Evolutionary conservation across 2,888 invertebrate genomes (phyloP).

Genomic region (Catocala nupta): DNA sequence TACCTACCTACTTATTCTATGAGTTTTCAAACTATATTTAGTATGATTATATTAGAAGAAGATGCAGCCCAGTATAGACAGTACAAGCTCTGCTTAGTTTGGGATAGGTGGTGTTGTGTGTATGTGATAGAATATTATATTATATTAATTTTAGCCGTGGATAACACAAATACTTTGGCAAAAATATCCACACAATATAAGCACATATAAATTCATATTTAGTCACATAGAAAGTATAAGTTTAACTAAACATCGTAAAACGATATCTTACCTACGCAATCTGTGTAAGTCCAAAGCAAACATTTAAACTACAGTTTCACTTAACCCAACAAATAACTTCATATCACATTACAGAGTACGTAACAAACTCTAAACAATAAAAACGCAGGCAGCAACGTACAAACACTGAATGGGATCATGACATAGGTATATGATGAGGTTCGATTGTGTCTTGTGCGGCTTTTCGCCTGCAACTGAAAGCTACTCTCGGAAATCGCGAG

Average conservation of each 20-base stretch:
- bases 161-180: background rate
- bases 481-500: constrained; percentile 61
- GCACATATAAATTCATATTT: constrained; percentile 11
- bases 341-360: constrained; percentile 60
- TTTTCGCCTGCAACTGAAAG: constrained; percentile 70
- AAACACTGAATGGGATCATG: constrained; percentile 52
- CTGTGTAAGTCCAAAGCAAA: constrained; percentile 77
- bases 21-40: too few species aligned
- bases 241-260: constrained; percentile 47
- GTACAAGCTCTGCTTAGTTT: too few species aligned
- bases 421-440: constrained; percentile 22
- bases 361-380: constrained; percentile 57
- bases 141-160: too few species aligned
- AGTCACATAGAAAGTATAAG: constrained; percentile 39
- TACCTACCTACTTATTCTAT: too few species aligned
- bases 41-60: too few species aligned
- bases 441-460: constrained; percentile 55
- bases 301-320: constrained; percentile 77
- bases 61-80: too few species aligned
- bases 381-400: constrained; percentile 48
- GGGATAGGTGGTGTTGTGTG: too few species aligned
- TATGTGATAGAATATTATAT: too few species aligned
- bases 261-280: constrained; percentile 76
- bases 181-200: background rate
- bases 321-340: constrained; percentile 65